These are phyloP conservation scores for Hydraecia micacea DNA, from an alignment of 2,888 invertebrate species.

Conservation along the genomic window DNA sequence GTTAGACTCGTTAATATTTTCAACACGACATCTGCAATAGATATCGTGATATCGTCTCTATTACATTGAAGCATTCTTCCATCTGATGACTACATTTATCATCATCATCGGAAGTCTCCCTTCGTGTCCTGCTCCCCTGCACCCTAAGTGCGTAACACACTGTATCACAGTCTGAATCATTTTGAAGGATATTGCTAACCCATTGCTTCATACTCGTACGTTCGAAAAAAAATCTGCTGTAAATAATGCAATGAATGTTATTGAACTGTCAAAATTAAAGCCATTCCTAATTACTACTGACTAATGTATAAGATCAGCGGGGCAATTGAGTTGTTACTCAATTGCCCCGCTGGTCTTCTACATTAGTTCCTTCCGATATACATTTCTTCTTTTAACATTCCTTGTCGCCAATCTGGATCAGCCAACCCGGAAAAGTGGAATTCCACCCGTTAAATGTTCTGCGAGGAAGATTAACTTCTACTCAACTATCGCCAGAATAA, in stretches of 20 bases:
- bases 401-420: neutral
- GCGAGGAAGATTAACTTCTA: constrained; percentile 10
- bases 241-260: too few relatives aligned
- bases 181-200: too few relatives aligned
- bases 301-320: too few relatives aligned
- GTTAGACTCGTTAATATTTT: neutral
- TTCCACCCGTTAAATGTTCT: constrained; percentile 14
- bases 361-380: neutral
- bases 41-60: neutral
- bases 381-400: neutral
- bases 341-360: too few relatives aligned
- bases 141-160: too few relatives aligned
- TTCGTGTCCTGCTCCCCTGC: neutral
- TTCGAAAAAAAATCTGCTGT: too few relatives aligned
- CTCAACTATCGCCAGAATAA: constrained; percentile 38
- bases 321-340: too few relatives aligned
- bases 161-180: too few relatives aligned
- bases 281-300: too few relatives aligned
- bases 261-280: too few relatives aligned
- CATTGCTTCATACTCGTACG: too few relatives aligned
- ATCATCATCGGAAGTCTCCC: too few relatives aligned
- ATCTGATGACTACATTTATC: neutral
- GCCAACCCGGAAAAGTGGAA: constrained; percentile 29
- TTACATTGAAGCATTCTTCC: neutral
- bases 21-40: neutral